Evolutionary conservation across 2,797 vertebrate species (phyloP), one percentile per base, ranked within the genome.

Genomic region (Oreonectes daqikongensis): DNA sequence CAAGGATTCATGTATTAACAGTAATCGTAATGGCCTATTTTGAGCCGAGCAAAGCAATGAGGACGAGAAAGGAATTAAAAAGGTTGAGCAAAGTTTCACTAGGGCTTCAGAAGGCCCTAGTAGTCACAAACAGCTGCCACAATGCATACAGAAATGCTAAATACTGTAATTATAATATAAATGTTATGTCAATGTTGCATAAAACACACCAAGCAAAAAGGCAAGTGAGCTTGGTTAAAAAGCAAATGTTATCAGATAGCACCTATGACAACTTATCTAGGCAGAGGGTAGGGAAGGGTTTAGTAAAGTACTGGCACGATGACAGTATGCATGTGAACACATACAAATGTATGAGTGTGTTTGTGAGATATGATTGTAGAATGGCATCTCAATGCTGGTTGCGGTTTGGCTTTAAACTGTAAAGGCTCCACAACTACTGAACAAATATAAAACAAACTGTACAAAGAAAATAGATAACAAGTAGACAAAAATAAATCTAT

Each of bases 361-460:
- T 52, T 59, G 32, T 30, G 15, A 77, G 79, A 46, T 50, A n/a
- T 9, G 7, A 5, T 15, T 18, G 15, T 18, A 17, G 4, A 46
- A 78, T 79, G 74, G 11, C 15, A 52, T 59, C 44, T 79, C 11
- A 73, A 70, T 86, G 87, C 83, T 50, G 57, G 24, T 35, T 22
- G 60, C 18, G 5, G 59, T 24, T 73, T 73, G 20, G 30, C 59
- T 52, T 26, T 63, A 63, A 74, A 53, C 59, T 52, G 38, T 63
- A 63, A 74, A 53, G 24, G 48, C 22, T 65, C 22, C 12, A 42
- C 17, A 28, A 40, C 40, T n/a, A 52, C 32, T 40, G 38, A 73
- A 38, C 9, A 72, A 9, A 9, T 35, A 15, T 1, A 2, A 9
- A 1, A 11, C 38, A 2, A n/a, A 9, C 30, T 26, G 42, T 72